A percentile compares a stretch with the other conserved stretches of the same genome.
phyloP scores from a whole-genome alignment of 2,113 vertebrate genomes.

The Uria lomvia region DNA sequence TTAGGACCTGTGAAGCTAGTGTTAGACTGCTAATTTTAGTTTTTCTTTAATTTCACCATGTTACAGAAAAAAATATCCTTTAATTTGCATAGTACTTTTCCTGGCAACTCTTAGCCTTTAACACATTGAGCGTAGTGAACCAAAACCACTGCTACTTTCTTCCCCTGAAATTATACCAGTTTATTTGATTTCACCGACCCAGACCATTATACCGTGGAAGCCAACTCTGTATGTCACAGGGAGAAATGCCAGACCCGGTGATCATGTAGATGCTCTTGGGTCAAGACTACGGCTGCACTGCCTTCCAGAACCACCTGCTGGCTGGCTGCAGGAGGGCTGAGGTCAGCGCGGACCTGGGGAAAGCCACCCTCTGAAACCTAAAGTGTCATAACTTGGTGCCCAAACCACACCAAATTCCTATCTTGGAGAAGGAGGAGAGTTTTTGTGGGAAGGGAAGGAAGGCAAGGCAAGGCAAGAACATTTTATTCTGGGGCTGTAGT shows the following conservation, averaged over 20 bases:
- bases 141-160: neutral
- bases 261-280: neutral
- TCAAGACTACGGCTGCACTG: neutral
- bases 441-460: neutral
- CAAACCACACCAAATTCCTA: neutral
- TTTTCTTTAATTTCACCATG: neutral
- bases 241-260: neutral
- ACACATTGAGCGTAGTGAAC: neutral
- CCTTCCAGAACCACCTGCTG: neutral
- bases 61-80: neutral
- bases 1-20: neutral
- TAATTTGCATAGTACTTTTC: neutral
- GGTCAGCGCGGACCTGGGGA: neutral
- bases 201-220: neutral
- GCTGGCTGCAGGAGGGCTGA: neutral
- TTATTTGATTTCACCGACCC: neutral
- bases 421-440: neutral
- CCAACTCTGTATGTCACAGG: neutral
- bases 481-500: neutral
- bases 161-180: neutral
- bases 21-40: neutral
- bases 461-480: neutral
- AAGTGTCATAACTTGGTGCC: neutral
- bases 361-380: neutral
- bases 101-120: neutral